phyloP scores from a whole-genome alignment of 2,113 vertebrate species.

The Menidia beryllina region DNA sequence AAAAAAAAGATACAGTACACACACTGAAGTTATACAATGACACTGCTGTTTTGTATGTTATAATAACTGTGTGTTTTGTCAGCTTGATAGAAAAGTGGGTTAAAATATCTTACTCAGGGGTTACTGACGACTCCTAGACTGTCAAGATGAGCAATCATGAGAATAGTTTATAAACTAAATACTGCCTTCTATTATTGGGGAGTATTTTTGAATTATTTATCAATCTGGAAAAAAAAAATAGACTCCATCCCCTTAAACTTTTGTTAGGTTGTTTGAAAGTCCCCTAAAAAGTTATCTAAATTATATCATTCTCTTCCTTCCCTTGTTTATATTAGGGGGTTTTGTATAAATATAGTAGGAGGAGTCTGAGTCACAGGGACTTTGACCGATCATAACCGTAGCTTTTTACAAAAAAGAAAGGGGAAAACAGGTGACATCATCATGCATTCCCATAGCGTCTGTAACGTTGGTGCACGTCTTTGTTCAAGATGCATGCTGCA shows the following conservation, averaged over 20 bases:
- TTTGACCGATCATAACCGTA: slow-evolving; percentile 30
- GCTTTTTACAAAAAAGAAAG: not conserved
- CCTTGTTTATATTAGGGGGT: not conserved
- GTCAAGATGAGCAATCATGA: too few species aligned
- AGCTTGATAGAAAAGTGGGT: too few species aligned
- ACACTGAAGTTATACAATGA: not conserved
- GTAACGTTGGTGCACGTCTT: not conserved
- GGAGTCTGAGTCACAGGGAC: slow-evolving; percentile 11
- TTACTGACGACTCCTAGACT: too few species aligned
- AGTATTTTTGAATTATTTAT: too few species aligned
- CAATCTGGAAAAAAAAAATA: too few species aligned
- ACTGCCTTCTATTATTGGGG: too few species aligned
- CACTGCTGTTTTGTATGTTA: not conserved
- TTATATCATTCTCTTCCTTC: not conserved
- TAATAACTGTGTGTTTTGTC: too few species aligned
- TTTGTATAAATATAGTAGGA: not conserved
- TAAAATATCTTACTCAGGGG: too few species aligned
- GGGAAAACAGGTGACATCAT: not conserved
- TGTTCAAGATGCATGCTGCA: not conserved
- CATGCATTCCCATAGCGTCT: slow-evolving; percentile 7
- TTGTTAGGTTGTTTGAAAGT: not conserved
- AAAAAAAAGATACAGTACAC: not conserved
- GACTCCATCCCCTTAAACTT: not conserved
- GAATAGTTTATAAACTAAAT: too few species aligned
- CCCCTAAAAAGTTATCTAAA: not conserved